Percentiles rank a stretch among this genome's conserved stretches.
phyloP scores from a whole-genome alignment of 2,888 invertebrate species.

The Drosophila borealis region DNA sequence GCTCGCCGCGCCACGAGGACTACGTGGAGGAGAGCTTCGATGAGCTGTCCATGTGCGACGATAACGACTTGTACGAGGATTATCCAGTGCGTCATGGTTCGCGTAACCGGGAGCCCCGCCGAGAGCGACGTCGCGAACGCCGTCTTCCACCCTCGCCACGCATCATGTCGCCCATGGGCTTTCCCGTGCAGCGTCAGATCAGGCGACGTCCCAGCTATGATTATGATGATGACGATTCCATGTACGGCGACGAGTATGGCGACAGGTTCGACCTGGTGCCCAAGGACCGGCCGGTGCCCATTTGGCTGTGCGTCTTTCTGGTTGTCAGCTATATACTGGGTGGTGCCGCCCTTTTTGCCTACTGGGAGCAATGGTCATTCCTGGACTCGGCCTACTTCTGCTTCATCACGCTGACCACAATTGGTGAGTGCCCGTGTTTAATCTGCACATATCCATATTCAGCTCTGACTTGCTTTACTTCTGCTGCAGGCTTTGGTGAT shows the following conservation, averaged over 20 bases:
- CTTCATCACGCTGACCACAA: constrained; percentile 96
- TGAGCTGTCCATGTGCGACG: constrained; percentile 64
- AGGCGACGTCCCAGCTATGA: constrained; percentile 85
- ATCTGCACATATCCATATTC: neutral
- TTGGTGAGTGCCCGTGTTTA: constrained; percentile 85
- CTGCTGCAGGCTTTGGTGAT: constrained; percentile 90
- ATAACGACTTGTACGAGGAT: constrained; percentile 71
- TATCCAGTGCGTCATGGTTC: constrained; percentile 59
- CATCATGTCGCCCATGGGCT: constrained; percentile 90
- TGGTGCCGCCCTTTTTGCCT: constrained; percentile 93
- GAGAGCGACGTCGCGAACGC: constrained; percentile 63
- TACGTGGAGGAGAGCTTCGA: constrained; percentile 83
- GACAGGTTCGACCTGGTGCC: constrained; percentile 84
- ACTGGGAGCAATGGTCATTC: constrained; percentile 94
- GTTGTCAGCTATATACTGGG: constrained; percentile 95
- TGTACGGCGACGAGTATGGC: constrained; percentile 86
- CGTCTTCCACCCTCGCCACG: constrained; percentile 86
- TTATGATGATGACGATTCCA: constrained; percentile 87
- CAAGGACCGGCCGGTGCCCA: constrained; percentile 90
- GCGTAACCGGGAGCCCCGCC: constrained; percentile 53
- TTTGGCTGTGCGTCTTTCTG: constrained; percentile 94
- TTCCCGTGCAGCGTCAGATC: constrained; percentile 87
- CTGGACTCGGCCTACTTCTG: constrained; percentile 96
- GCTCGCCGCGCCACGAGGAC: constrained; percentile 77
- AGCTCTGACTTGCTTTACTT: neutral